Percentiles rank a stretch among this genome's conserved stretches.
phyloP scores from a whole-genome alignment of 2,797 vertebrate species.

The Lophius americanus region DNA sequence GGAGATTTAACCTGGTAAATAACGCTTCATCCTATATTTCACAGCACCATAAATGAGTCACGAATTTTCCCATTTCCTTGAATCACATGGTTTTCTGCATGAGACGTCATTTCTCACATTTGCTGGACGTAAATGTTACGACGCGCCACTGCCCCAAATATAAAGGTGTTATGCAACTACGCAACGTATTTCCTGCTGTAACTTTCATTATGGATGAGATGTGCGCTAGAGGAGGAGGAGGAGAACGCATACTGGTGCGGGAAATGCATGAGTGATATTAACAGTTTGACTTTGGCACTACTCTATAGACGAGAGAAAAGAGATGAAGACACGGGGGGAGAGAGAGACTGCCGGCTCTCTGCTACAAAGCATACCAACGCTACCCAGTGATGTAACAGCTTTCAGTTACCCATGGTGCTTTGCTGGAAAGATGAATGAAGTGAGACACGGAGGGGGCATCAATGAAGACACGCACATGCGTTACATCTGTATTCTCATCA shows the following conservation, averaged over 20 bases:
- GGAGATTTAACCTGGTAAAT: constrained; percentile 21
- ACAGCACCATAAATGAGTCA: not conserved
- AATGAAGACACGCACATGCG: constrained; percentile 48
- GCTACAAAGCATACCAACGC: constrained; percentile 47
- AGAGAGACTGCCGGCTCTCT: constrained; percentile 31
- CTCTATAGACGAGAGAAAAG: constrained; percentile 10
- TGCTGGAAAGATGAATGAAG: constrained; percentile 76
- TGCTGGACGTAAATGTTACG: not conserved
- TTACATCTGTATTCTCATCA: constrained; percentile 59
- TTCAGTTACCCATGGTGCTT: constrained; percentile 66
- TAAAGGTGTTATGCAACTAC: constrained; percentile 39
- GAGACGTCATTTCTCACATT: not conserved
- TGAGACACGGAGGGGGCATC: constrained; percentile 44
- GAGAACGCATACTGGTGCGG: not conserved
- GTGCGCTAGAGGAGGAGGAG: constrained; percentile 1
- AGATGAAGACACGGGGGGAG: constrained; percentile 21
- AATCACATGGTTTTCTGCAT: no score
- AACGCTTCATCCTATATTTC: constrained; percentile 4
- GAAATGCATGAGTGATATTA: constrained; percentile 44
- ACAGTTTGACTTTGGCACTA: constrained; percentile 47
- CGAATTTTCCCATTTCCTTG: not conserved
- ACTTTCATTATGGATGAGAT: constrained; percentile 40
- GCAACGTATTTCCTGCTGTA: constrained; percentile 26
- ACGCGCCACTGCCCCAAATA: constrained; percentile 47
- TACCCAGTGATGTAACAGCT: constrained; percentile 63